phyloP scores from a whole-genome alignment of 1,140 invertebrate genomes.

The Akabosia matsudoensis region DNA sequence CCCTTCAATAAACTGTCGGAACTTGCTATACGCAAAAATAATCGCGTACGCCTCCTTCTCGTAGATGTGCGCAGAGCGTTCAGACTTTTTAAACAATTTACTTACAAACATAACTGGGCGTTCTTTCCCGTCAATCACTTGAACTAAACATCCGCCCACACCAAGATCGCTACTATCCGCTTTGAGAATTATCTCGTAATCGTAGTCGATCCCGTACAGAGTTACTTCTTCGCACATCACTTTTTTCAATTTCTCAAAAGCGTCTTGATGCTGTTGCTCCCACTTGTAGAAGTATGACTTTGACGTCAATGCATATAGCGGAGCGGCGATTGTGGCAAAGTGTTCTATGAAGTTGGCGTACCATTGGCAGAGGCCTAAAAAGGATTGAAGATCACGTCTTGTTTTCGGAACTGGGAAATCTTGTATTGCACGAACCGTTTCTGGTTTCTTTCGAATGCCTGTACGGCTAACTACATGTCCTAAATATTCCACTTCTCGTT shows the following conservation, averaged over 20 bases:
- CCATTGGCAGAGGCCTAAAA: slow-evolving; percentile 50
- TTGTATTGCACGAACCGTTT: slow-evolving; percentile 47
- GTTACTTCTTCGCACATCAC: too few relatives aligned
- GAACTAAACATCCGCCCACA: slow-evolving; percentile 10
- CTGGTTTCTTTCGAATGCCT: slow-evolving; percentile 48
- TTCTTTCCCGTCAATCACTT: too few relatives aligned
- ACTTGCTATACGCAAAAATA: slow-evolving; percentile 32
- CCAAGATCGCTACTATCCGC: slow-evolving; percentile 24
- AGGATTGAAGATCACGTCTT: slow-evolving; percentile 48
- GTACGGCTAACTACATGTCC: slow-evolving; percentile 46
- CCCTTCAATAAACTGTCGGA: slow-evolving; percentile 28
- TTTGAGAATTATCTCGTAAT: too few relatives aligned
- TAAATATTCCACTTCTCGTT: slow-evolving; percentile 37
- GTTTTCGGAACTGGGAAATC: slow-evolving; percentile 48
- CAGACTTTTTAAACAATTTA: slow-evolving; percentile 24
- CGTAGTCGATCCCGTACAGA: too few relatives aligned
- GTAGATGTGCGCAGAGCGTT: not conserved
- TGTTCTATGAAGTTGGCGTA: slow-evolving; percentile 49
- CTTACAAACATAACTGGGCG: slow-evolving; percentile 33
- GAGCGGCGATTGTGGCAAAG: not conserved
- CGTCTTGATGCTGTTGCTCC: too few relatives aligned
- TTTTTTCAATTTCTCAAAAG: too few relatives aligned
- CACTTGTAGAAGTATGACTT: too few relatives aligned
- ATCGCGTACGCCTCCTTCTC: slow-evolving; percentile 35
- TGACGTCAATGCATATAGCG: too few relatives aligned